Base-by-base conservation (phyloP, 2,888 invertebrate species). In the Phengaris alcon region DNA sequence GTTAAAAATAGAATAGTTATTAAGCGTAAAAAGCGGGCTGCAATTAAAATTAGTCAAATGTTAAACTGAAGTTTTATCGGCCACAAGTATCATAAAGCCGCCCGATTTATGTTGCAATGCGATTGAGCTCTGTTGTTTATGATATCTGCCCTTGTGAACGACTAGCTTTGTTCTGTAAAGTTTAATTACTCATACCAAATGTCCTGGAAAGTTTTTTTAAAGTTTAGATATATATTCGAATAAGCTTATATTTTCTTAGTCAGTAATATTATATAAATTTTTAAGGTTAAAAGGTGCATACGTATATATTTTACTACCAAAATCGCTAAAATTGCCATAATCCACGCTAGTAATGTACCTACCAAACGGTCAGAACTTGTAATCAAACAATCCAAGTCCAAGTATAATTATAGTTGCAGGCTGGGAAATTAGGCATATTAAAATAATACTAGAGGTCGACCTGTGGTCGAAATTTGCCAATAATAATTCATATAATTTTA, bases 11-110 rank as follows among this genome's bases (percentile, higher is more conserved):
- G 85, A 84, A 83, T 81, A 75, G 81, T 82, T 83, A 87, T 87
- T 85, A 84, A 84, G 82, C 83, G 83, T 88, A 87, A 89, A 90
- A 88, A 88, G 86, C 82, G 83, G 82, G 83, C 81, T 84, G 86
- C 85, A 87, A 89, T 90, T 88, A 89, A 90, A 90, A 90, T 90
- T 89, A 89, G 87, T 88, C 85, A 88, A 90, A 90, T 83, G 84
- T 87, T 87, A 84, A 87, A 86, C 84, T 84, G 81, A 84, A 84
- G 84, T 82, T 90, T 90, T 89, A 89, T 88, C 84, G 85, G 82
- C 82, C 81, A 82, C 82, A 83, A 80, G 83, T 82, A 83, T 88
- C 88, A 87, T 91, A 88, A 90, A 91, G 83, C 85, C 83, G 78
- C 78, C 80, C 85, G 83, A 90, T 91, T 90, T 91, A 90, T 90